These are phyloP conservation scores for Yponomeuta plumbellus DNA, from an alignment of 2,888 invertebrate genomes.

Conservation along the genomic window DNA sequence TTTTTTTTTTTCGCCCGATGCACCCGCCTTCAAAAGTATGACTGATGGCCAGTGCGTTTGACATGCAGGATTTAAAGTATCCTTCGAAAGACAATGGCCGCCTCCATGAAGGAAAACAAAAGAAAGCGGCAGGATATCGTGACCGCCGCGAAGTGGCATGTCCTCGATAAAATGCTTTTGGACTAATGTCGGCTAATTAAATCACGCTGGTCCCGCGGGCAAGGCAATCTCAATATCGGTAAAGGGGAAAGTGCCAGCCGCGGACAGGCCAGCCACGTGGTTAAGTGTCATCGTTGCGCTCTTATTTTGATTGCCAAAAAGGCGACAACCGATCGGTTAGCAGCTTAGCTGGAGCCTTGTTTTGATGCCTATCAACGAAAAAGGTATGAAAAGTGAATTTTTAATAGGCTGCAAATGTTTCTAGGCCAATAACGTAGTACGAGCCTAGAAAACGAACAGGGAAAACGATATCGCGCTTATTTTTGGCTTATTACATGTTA, in stretches of 20 bases:
- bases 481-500: too few species aligned
- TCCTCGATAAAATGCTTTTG: slow-evolving; percentile 23
- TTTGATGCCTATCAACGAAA: too few species aligned
- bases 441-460: too few species aligned
- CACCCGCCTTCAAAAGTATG: slow-evolving; percentile 43
- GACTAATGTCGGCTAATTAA: slow-evolving; percentile 65
- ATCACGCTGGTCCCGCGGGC: slow-evolving; percentile 48
- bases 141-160: slow-evolving; percentile 43
- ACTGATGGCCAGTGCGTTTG: slow-evolving; percentile 56
- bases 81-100: slow-evolving; percentile 64
- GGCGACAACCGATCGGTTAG: too few species aligned
- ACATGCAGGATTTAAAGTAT: slow-evolving; percentile 71
- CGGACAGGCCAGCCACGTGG: background rate
- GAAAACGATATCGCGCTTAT: too few species aligned
- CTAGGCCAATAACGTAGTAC: too few species aligned
- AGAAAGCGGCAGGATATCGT: slow-evolving; percentile 71
- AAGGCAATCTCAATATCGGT: slow-evolving; percentile 20
- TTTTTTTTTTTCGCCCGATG: background rate
- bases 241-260: background rate
- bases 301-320: background rate
- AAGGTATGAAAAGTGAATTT: too few species aligned
- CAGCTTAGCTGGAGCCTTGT: too few species aligned
- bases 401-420: too few species aligned
- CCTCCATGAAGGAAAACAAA: slow-evolving; percentile 57
- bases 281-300: background rate